phyloP scores from a whole-genome alignment of 1,140 invertebrate species.

The Solenopsis invicta region DNA sequence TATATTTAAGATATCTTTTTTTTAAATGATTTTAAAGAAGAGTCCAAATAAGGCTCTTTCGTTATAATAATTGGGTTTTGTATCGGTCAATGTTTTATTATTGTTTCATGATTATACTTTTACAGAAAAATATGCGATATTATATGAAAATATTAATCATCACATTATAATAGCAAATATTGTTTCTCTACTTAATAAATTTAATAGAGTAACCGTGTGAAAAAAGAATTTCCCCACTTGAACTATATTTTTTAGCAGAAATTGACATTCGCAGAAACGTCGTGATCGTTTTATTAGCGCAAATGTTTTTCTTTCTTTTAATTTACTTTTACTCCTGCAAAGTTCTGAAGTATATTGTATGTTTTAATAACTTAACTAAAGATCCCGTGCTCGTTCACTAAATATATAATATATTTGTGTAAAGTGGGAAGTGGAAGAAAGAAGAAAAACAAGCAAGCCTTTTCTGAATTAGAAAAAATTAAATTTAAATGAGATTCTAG shows the following conservation, averaged over 20 bases:
- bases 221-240: neutral
- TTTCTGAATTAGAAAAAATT: neutral
- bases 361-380: slow-evolving; percentile 15
- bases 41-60: too few relatives aligned
- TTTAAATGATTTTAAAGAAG: neutral
- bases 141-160: neutral
- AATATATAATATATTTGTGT: slow-evolving; percentile 20
- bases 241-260: neutral
- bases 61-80: too few relatives aligned
- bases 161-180: slow-evolving; percentile 4
- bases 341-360: neutral
- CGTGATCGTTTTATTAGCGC: neutral
- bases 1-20: neutral
- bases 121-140: slow-evolving; percentile 3
- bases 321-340: neutral
- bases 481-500: neutral
- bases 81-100: too few relatives aligned
- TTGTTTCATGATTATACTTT: neutral
- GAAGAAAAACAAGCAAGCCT: neutral
- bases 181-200: neutral
- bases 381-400: neutral
- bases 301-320: neutral
- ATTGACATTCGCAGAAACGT: neutral
- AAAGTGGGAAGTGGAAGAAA: neutral
- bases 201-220: neutral